These are phyloP conservation scores for Mugil cephalus DNA, from an alignment of 2,113 vertebrate species.

Conservation along the genomic window DNA sequence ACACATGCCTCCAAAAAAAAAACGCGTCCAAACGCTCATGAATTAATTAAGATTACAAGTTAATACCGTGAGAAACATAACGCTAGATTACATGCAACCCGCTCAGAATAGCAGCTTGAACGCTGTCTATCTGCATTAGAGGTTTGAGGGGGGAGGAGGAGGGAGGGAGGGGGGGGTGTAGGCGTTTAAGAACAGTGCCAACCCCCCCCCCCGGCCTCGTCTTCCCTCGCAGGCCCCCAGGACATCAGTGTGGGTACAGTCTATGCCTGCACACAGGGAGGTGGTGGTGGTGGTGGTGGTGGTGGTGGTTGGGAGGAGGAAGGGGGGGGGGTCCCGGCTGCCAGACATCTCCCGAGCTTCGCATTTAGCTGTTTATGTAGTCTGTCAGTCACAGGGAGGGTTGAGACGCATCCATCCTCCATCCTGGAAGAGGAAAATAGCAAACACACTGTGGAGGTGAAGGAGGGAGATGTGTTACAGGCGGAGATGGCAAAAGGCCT, in stretches of 20 bases:
- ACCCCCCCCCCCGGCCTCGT: constrained; percentile 42
- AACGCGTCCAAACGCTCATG: constrained; percentile 67
- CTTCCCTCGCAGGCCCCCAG: constrained; percentile 62
- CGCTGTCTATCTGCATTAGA: constrained; percentile 52
- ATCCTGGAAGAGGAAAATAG: constrained; percentile 57
- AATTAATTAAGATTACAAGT: constrained; percentile 75
- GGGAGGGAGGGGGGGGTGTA: constrained; percentile 60
- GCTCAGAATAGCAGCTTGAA: constrained; percentile 66
- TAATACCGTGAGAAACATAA: constrained; percentile 52
- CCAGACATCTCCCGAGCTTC: constrained; percentile 60
- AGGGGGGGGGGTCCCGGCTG: constrained; percentile 27
- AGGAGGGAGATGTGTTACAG: constrained; percentile 49
- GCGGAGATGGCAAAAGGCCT: constrained; percentile 14
- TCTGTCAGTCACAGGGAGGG: constrained; percentile 66
- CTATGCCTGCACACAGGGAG: constrained; percentile 44
- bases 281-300: no score
- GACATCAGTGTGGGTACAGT: constrained; percentile 61
- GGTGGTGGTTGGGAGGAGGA: no score
- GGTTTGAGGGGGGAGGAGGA: no score
- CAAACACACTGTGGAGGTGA: constrained; percentile 47
- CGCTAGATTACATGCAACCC: constrained; percentile 50
- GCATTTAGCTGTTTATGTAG: constrained; percentile 62
- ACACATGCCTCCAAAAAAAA: constrained; percentile 56
- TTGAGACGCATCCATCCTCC: constrained; percentile 58
- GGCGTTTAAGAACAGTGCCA: constrained; percentile 63